phyloP scores from a whole-genome alignment of 2,888 invertebrate species.

The Pristionchus maxplancki region DNA sequence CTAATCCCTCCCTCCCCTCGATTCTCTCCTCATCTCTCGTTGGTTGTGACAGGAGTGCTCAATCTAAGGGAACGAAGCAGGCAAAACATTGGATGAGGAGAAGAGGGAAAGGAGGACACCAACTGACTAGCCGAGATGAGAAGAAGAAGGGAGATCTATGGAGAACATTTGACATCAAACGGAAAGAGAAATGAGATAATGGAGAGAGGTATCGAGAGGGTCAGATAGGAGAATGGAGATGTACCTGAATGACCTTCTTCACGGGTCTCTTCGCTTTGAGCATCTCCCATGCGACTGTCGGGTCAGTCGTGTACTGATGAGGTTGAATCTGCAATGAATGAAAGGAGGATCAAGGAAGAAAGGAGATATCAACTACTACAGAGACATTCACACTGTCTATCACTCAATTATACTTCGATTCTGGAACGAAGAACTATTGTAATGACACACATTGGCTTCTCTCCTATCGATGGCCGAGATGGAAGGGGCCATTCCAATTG shows the following conservation, averaged over 20 bases:
- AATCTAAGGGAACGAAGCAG: slow-evolving; percentile 41
- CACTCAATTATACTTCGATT: background rate
- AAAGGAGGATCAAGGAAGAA: background rate
- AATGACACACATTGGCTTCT: slow-evolving; percentile 25
- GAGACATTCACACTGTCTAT: background rate
- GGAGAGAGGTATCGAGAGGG: background rate
- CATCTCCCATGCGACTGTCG: slow-evolving; percentile 86
- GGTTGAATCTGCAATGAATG: slow-evolving; percentile 62
- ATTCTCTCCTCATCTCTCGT: background rate
- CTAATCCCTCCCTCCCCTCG: background rate
- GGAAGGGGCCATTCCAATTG: slow-evolving; percentile 7
- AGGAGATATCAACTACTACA: too few species aligned
- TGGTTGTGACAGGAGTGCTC: slow-evolving; percentile 42
- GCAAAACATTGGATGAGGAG: slow-evolving; percentile 35
- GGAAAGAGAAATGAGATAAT: background rate
- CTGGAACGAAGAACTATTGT: too few species aligned
- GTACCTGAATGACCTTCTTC: slow-evolving; percentile 72
- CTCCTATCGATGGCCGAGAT: background rate
- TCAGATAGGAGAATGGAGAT: background rate
- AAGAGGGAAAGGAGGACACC: background rate
- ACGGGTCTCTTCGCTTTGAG: slow-evolving; percentile 84
- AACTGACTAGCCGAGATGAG: slow-evolving; percentile 29
- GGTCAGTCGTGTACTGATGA: slow-evolving; percentile 81
- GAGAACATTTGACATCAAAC: background rate
- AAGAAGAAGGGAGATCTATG: background rate